Base-by-base conservation (phyloP, 2,888 invertebrate genomes). In the Troides oblongomaculatus region DNA sequence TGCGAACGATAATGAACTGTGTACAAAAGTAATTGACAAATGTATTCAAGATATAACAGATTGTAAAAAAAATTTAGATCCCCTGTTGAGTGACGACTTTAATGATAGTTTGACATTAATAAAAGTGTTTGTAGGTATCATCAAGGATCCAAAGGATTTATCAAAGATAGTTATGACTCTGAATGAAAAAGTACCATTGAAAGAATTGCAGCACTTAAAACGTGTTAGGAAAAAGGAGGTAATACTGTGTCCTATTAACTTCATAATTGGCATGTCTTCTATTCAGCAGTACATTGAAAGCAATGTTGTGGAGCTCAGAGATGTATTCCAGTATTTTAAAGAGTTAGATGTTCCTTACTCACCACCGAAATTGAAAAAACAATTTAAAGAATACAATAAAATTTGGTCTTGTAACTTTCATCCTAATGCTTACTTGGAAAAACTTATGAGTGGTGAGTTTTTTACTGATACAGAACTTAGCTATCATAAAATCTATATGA, bases 371-470 rank as follows among this genome's bases (percentile, higher is more conserved):
- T 93, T 96, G 0, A 94, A 94, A 66, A 87, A 85, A 60, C 97
- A 98, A 79, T 95, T 95, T 78, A 88, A 93, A 0, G 86, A 89
- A 74, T 93, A 94, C 7, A 92, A 93, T 18, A 87, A 90, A 66
- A 83, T 94, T 60, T 98, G 98, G 98, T 96, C 97, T 0, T 94
- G 96, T 67, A 97, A 97, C 81, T 98, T 97, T 81, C 97, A 97
- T 86, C 95, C 96, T 0, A 95, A 97, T 79, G 94, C 94, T 72
- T 94, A 95, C 72, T 79, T 95, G n/a, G 97, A 97, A 81, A 93
- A 93, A 62, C 80, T 97, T 17, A 84, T 94, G 2, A 92, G 93
- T 17, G 95, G 94, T 21, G 88, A 87, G 1, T 91, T 95, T 71
- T 97, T 97, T 77, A 83, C 81, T 0, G 71, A 75, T 0, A 75